These are phyloP conservation scores for Crenuchus spilurus DNA, from an alignment of 2,797 vertebrate genomes.

Conservation along the genomic window DNA sequence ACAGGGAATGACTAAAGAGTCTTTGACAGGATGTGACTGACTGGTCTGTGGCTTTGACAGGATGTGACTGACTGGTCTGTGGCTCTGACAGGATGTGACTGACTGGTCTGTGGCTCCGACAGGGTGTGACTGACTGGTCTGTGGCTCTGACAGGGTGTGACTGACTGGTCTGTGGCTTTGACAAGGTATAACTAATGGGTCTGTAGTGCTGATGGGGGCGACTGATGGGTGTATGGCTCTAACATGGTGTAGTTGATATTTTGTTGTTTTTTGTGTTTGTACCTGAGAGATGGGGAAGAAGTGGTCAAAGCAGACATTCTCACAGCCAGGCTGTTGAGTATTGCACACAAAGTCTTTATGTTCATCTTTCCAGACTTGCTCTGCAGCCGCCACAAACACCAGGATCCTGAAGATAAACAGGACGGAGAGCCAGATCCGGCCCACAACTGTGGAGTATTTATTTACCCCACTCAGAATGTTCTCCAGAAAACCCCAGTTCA, in stretches of 20 bases:
- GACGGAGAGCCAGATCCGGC: slow-evolving; percentile 85
- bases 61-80: too few relatives aligned
- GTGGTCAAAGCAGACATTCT: slow-evolving; percentile 88
- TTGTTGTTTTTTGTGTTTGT: slow-evolving; percentile 73
- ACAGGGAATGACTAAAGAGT: too few relatives aligned
- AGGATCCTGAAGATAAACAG: slow-evolving; percentile 86
- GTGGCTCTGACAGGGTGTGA: neutral
- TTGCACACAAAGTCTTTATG: slow-evolving; percentile 87
- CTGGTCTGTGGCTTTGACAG: too few relatives aligned
- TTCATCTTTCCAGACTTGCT: slow-evolving; percentile 90
- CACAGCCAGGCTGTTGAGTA: slow-evolving; percentile 85
- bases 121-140: too few relatives aligned
- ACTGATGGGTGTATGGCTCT: neutral
- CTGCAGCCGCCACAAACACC: slow-evolving; percentile 83
- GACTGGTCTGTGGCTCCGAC: too few relatives aligned
- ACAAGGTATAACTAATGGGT: too few relatives aligned
- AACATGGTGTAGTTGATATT: too few relatives aligned
- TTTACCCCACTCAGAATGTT: slow-evolving; percentile 87
- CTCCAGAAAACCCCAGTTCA: slow-evolving; percentile 87
- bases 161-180: too few relatives aligned
- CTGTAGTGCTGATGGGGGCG: neutral
- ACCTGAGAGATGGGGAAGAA: slow-evolving; percentile 89
- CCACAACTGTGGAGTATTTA: slow-evolving; percentile 85
- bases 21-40: too few relatives aligned
- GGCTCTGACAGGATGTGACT: too few relatives aligned